Percentiles rank a stretch among this genome's conserved stretches.
Conservation (phyloP, 2,113 vertebrate species). For the Heterochromis multidens region DNA sequence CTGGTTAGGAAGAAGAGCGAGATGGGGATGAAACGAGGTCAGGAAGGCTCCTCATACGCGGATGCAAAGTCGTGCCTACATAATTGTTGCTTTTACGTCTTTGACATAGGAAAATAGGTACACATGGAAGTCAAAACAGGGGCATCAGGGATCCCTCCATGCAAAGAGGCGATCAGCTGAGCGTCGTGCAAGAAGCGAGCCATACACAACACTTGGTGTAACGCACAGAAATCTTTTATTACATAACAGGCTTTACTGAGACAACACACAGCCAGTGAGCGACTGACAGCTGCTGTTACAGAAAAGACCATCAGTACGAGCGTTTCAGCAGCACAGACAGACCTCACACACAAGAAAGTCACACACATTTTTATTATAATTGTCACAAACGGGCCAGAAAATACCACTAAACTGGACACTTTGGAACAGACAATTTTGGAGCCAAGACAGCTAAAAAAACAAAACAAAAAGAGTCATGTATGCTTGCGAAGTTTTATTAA, state of each 20-base stretch:
- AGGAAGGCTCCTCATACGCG: not conserved
- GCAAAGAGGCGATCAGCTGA: not conserved
- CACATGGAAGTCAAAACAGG: not conserved
- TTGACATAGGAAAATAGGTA: not conserved
- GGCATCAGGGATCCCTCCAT: too few species aligned
- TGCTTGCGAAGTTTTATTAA: not conserved
- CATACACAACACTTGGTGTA: not conserved
- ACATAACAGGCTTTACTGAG: constrained; percentile 64
- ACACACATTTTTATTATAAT: constrained; percentile 6
- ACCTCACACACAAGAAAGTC: constrained; percentile 25
- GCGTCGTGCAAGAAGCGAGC: not conserved
- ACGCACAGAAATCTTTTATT: constrained; percentile 67
- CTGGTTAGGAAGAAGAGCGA: not conserved
- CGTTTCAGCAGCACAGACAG: constrained; percentile 16
- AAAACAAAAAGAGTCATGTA: not conserved
- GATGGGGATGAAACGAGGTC: constrained; percentile 49
- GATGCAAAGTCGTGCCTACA: not conserved
- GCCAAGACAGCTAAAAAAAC: not conserved
- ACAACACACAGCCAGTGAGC: constrained; percentile 42
- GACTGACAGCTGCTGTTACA: constrained; percentile 15
- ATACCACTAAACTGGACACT: not conserved
- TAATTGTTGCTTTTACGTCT: not conserved
- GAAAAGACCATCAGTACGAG: constrained; percentile 20
- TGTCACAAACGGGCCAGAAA: constrained; percentile 1
- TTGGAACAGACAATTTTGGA: not conserved